These are phyloP conservation scores for Aporophyla nigra DNA, from an alignment of 2,888 invertebrate species.

Conservation along the genomic window DNA sequence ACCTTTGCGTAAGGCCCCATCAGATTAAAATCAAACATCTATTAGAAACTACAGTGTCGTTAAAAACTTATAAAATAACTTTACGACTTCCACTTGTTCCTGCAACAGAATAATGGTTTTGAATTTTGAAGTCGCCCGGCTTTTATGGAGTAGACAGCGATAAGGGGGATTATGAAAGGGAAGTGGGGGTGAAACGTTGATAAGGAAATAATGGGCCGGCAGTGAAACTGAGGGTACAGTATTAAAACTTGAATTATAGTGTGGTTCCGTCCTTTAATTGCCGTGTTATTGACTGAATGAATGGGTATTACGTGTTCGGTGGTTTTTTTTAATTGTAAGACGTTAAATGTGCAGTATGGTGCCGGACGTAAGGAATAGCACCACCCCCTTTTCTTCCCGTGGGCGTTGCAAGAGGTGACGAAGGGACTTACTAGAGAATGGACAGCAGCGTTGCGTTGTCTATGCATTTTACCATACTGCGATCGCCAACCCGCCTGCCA, in stretches of 20 bases:
- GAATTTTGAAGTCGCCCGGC: slow-evolving; percentile 83
- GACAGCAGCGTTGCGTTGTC: too few relatives aligned
- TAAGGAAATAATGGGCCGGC: slow-evolving; percentile 84
- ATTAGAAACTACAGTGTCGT: slow-evolving; percentile 73
- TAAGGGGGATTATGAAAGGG: slow-evolving; percentile 86
- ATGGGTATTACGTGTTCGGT: slow-evolving; percentile 10
- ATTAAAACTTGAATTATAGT: slow-evolving; percentile 54
- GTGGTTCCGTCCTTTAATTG: slow-evolving; percentile 42
- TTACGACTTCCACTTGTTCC: slow-evolving; percentile 81
- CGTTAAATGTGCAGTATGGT: too few relatives aligned
- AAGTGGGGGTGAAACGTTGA: slow-evolving; percentile 83
- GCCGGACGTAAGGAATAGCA: too few relatives aligned
- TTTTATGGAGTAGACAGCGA: slow-evolving; percentile 86
- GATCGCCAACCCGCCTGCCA: too few relatives aligned
- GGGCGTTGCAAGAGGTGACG: too few relatives aligned
- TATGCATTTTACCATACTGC: too few relatives aligned
- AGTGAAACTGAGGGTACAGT: slow-evolving; percentile 78
- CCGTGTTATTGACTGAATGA: slow-evolving; percentile 29
- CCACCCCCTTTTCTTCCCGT: too few relatives aligned
- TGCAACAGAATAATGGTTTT: slow-evolving; percentile 82
- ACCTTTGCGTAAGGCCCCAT: background rate
- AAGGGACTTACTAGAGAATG: too few relatives aligned
- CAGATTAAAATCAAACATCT: slow-evolving; percentile 50
- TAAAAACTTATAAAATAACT: slow-evolving; percentile 77
- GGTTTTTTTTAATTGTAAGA: slow-evolving; percentile 2